A percentile compares a stretch with the other conserved stretches of the same genome.
Conservation (phyloP, 2,888 invertebrate species). For the Xylocampa areola region DNA sequence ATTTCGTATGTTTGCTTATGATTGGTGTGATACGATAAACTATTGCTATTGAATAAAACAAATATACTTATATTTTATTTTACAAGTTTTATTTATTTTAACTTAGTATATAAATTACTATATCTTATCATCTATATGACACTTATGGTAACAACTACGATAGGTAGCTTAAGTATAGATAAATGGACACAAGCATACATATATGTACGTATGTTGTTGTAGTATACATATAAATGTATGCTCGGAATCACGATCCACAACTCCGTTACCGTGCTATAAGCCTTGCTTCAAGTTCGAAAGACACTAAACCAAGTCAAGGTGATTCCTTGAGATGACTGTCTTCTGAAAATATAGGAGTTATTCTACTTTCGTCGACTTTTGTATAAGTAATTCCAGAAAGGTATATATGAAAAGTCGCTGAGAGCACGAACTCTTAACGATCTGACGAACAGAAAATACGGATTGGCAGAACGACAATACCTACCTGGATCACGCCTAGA, state of each 20-base stretch:
- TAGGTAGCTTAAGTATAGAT: constrained; percentile 23
- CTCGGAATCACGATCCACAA: not conserved
- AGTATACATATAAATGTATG: not conserved
- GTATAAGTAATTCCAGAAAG: too few species aligned
- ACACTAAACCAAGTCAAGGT: too few species aligned
- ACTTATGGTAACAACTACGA: constrained; percentile 67
- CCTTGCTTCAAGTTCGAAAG: not conserved
- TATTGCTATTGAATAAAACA: constrained; percentile 15
- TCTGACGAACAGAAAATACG: too few species aligned
- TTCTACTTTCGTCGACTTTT: too few species aligned
- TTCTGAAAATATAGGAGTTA: too few species aligned
- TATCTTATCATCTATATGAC: constrained; percentile 72
- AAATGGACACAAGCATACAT: constrained; percentile 16
- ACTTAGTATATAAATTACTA: constrained; percentile 58
- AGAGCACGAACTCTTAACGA: too few species aligned
- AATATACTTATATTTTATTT: constrained; percentile 21
- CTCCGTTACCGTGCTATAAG: not conserved
- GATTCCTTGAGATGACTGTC: too few species aligned
- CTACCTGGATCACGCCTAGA: too few species aligned
- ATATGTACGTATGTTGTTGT: not conserved
- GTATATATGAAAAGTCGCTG: too few species aligned
- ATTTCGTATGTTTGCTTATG: not conserved
- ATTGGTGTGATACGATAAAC: not conserved
- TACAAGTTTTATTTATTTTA: constrained; percentile 27
- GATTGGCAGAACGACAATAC: too few species aligned